Percentiles rank a stretch among this genome's conserved stretches.
These are phyloP conservation scores for Popillia japonica DNA, from an alignment of 1,140 invertebrate genomes.

Conservation along the genomic window DNA sequence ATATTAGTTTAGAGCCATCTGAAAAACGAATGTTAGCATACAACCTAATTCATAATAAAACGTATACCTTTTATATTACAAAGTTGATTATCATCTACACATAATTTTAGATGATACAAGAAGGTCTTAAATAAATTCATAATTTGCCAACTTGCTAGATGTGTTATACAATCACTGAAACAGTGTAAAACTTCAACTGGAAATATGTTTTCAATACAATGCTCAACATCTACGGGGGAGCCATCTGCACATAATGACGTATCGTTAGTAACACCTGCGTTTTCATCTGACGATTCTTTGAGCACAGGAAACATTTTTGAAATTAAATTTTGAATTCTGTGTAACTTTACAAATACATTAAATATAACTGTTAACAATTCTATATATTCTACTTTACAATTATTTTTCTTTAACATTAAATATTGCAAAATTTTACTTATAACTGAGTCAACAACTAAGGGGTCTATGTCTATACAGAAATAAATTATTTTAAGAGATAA, in stretches of 20 bases:
- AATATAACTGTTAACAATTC: constrained; percentile 49
- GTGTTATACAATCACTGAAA: constrained; percentile 50
- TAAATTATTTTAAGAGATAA: not conserved
- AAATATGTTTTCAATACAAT: constrained; percentile 24
- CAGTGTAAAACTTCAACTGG: constrained; percentile 49
- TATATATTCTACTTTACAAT: constrained; percentile 38
- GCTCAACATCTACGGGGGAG: not conserved
- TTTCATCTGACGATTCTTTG: constrained; percentile 39
- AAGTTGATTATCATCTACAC: constrained; percentile 40
- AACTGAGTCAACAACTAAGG: constrained; percentile 17
- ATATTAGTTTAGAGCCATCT: constrained; percentile 34
- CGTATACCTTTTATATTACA: not conserved
- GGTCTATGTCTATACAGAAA: constrained; percentile 1
- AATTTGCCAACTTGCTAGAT: constrained; percentile 54
- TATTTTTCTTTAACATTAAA: constrained; percentile 31
- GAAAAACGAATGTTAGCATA: not conserved
- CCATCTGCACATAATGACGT: not conserved
- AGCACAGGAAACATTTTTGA: constrained; percentile 54
- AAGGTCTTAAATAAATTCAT: constrained; percentile 57
- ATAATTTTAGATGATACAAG: constrained; percentile 50
- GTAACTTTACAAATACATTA: constrained; percentile 54
- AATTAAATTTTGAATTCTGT: constrained; percentile 55
- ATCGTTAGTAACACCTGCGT: constrained; percentile 5
- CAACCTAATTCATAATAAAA: not conserved
- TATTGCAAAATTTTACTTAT: constrained; percentile 13